Conservation (phyloP, 2,888 invertebrate species). For the Phasia obesa region DNA sequence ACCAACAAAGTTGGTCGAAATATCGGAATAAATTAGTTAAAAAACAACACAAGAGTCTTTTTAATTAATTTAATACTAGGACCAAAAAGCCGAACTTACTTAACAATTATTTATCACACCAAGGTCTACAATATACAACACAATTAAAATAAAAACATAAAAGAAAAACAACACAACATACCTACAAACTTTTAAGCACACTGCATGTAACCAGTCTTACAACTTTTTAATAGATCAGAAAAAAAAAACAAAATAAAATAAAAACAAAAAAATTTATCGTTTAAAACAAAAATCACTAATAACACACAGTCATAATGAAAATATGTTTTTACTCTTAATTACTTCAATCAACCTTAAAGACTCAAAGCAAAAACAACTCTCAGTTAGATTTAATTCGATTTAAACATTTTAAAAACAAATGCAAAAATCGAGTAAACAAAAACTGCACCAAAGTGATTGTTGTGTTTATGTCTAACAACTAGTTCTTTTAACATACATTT, state of each 20-base stretch:
- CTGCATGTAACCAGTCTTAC: constrained; percentile 62
- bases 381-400: constrained; percentile 28
- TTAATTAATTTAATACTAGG: too few relatives aligned
- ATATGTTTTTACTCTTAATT: constrained; percentile 46
- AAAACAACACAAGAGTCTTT: too few relatives aligned
- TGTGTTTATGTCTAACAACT: constrained; percentile 19
- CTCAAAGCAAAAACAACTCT: constrained; percentile 16
- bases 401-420: constrained; percentile 33
- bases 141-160: background rate
- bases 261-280: background rate
- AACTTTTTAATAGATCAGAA: constrained; percentile 64
- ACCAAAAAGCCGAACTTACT: too few relatives aligned
- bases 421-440: constrained; percentile 33
- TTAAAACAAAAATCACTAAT: constrained; percentile 10
- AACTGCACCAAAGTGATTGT: constrained; percentile 48
- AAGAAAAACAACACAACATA: constrained; percentile 43
- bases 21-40: too few relatives aligned
- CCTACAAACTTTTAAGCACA: too few relatives aligned
- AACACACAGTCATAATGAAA: constrained; percentile 33
- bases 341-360: constrained; percentile 15
- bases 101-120: too few relatives aligned
- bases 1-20: too few relatives aligned
- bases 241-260: constrained; percentile 6
- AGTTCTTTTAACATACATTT: constrained; percentile 19
- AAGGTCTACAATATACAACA: too few relatives aligned